Base-by-base conservation (phyloP, 2,888 invertebrate species). In the Hipparchia semele region DNA sequence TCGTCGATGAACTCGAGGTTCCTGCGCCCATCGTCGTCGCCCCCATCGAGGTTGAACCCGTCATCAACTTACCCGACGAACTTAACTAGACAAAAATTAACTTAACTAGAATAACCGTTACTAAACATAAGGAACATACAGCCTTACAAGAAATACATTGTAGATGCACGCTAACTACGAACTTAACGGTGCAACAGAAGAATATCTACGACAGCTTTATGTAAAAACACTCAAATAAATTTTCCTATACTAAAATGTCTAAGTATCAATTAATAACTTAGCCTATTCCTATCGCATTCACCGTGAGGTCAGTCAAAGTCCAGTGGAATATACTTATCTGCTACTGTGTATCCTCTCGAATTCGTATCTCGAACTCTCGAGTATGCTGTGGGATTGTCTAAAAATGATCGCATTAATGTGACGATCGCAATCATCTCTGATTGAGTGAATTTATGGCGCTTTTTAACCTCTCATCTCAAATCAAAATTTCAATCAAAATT, bases 41-140 rank as follows among this genome's bases (percentile, higher is more conserved):
- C 8, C 65, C 65, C 59, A 71, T 58, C 13, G 65, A 66, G 51
- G 33, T 13, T n/a, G 53, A 39, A 7, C 73, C 77, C 61, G 76
- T 78, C 45, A 66, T 73, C 54, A 68, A 53, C 45, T 68, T 73
- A 12, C 73, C 73, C 9, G 75, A 58, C 12, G 69, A 12, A 23
- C 71, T 71, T 6, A 73, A 73, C 70, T 73, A 70, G 70, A 53
- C 9, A 56, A 9, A 56, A n/a, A n/a, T n/a, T 3, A 6, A 6
- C 49, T 6, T 49, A 49, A n/a, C 6, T 45, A 56, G 6, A 45
- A 2, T 39, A 39, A 39, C 0, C 39, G 39, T 39, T 1, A 39
- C 5, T 39, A 39, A 39, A 39, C 39, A 2, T 51, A 51, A 33
- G 53, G 23, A 64, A 49, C 9, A 9, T 60, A 64, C 13, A 53